These are phyloP conservation scores for Glyphotaelius pellucidus DNA, from an alignment of 2,888 invertebrate species.

Conservation along the genomic window DNA sequence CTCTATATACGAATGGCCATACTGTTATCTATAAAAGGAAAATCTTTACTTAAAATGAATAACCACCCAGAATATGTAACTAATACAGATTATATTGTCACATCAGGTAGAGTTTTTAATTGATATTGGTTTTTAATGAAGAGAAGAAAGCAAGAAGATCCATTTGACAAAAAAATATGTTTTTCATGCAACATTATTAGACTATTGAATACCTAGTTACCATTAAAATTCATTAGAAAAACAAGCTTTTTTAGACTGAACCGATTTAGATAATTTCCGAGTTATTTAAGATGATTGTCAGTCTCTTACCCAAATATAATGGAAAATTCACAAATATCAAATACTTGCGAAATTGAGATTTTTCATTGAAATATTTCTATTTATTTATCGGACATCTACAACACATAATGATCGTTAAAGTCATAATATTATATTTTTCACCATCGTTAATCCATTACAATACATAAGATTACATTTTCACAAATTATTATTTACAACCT, in stretches of 20 bases:
- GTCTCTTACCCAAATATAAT: slow-evolving; percentile 65
- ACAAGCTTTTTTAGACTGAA: slow-evolving; percentile 10
- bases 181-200: not conserved
- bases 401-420: not conserved
- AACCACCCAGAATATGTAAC: not conserved
- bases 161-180: not conserved
- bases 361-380: slow-evolving; percentile 25
- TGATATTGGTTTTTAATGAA: not conserved
- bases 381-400: not conserved
- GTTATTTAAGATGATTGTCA: slow-evolving; percentile 66
- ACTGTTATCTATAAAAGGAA: not conserved
- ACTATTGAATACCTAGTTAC: not conserved
- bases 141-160: not conserved
- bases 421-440: slow-evolving; percentile 15
- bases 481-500: slow-evolving; percentile 34
- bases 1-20: too few relatives aligned
- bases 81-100: not conserved
- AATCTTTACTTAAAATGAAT: not conserved
- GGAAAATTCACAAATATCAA: slow-evolving; percentile 44
- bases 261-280: slow-evolving; percentile 7
- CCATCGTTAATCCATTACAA: slow-evolving; percentile 2
- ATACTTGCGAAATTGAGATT: slow-evolving; percentile 9
- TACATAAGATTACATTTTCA: slow-evolving; percentile 27
- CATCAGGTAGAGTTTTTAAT: not conserved
- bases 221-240: not conserved